Conservation (phyloP, 2,797 vertebrate genomes). For the Trichosurus vulpecula region DNA sequence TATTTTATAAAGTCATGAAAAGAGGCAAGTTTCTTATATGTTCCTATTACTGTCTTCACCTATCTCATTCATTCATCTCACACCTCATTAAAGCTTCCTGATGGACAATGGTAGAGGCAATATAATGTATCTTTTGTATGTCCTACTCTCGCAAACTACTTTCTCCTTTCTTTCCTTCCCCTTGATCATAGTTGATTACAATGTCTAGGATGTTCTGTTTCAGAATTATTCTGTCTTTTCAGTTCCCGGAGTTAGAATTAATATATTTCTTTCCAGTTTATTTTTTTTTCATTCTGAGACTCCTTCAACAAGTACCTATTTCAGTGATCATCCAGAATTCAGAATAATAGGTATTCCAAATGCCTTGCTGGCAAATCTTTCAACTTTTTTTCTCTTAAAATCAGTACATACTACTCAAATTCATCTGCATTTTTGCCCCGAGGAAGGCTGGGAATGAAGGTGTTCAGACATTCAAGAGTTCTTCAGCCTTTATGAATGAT, state of each 20-base stretch:
- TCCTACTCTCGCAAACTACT: not conserved
- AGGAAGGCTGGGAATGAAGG: not conserved
- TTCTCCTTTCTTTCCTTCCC: not conserved
- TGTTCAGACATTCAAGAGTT: not conserved
- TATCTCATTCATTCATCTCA: not conserved
- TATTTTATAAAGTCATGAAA: not conserved
- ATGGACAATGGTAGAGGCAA: not conserved
- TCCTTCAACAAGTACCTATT: not conserved
- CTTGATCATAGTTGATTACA: not conserved
- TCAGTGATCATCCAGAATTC: not conserved
- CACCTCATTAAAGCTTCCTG: not conserved
- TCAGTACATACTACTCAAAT: not conserved
- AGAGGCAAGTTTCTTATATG: not conserved
- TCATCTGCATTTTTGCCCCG: not conserved
- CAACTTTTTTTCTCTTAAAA: not conserved
- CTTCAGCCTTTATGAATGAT: not conserved
- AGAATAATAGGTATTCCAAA: not conserved
- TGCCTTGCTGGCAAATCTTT: not conserved
- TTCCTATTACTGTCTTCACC: not conserved
- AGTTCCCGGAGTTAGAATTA: not conserved
- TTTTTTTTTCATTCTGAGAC: not conserved
- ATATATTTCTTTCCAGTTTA: not conserved
- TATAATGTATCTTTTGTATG: not conserved
- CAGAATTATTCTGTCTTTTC: not conserved
- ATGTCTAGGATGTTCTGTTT: not conserved